Percentiles rank a stretch among this genome's conserved stretches.
These are phyloP conservation scores for Empidonax alnorum DNA, from an alignment of 2,113 vertebrate species.

Conservation along the genomic window DNA sequence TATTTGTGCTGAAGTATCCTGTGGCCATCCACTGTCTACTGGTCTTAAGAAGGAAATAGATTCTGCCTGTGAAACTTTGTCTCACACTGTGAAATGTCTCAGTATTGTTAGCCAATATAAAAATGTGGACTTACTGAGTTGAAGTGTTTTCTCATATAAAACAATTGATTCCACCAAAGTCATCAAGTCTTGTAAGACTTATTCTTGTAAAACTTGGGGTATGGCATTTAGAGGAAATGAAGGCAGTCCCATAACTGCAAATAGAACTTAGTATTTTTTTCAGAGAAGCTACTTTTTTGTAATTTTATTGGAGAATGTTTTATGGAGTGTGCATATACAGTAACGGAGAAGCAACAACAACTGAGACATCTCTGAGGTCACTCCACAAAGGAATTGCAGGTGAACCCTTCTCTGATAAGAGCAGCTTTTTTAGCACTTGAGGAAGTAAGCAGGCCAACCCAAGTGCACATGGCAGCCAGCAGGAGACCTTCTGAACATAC, in stretches of 20 bases:
- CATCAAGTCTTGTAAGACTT: conserved; percentile 24
- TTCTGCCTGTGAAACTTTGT: conserved; percentile 16
- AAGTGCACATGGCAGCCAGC: background rate
- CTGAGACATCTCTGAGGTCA: background rate
- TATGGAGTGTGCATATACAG: background rate
- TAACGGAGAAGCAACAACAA: background rate
- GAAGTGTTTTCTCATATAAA: conserved; percentile 41
- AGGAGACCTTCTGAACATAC: background rate
- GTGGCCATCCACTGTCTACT: background rate
- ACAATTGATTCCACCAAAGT: conserved; percentile 26
- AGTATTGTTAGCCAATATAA: background rate
- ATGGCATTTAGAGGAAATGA: conserved; percentile 45
- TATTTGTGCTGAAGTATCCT: background rate
- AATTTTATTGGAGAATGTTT: conserved; percentile 24
- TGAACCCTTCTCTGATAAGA: background rate
- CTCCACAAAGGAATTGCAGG: background rate
- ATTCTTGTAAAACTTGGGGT: conserved; percentile 40
- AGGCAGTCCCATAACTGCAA: conserved; percentile 11
- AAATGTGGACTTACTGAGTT: background rate
- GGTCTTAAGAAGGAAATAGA: background rate
- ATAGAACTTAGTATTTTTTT: background rate
- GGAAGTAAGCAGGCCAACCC: background rate
- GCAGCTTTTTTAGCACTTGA: background rate
- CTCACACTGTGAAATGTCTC: background rate
- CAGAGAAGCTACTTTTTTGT: background rate